Base-by-base conservation (phyloP, 2,888 invertebrate genomes). In the Tuberolachnus salignus region DNA sequence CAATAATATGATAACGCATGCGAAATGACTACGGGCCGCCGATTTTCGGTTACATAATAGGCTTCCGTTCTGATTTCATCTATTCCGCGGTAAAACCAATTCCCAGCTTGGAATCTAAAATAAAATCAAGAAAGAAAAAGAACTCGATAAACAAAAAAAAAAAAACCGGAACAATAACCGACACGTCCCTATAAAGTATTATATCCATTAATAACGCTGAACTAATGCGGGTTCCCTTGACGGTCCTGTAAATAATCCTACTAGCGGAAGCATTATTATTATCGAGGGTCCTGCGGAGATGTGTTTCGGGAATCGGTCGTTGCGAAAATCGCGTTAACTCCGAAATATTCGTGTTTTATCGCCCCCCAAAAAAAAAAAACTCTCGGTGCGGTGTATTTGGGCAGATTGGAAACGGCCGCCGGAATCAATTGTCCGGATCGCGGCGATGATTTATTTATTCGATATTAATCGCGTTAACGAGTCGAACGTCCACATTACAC, bases 341-440 rank as follows among this genome's bases (percentile, higher is more conserved):
- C 44, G 46, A 21, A 67, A n/a, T 3, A n/a, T n/a, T 16, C 6
- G 34, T 21, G 19, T 69, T 19, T 69, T 49, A 34, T 53, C 67
- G 46, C 66, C 26, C 34, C 34, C 34, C 3, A 4, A 4, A 34
- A 34, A 34, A 34, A 3, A 4, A 6, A 13, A 53, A 42, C 23
- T 19, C 13, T 42, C 14, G 10, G 10, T 16, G 2, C 53, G 6
- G 34, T 34, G 34, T 34, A 6, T 34, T 34, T 6, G 34, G 53
- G 67, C 69, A 69, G 53, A 55, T 55, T 53, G 19, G 9, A 14
- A 55, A 34, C 53, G 34, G 34, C 34, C 3, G 6, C 67, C 3
- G 69, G 42, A 69, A 69, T 69, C 69, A 69, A 69, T 69, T 55
- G 69, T 53, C 69, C 69, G 51, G 34, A 51, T 51, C 67, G 4